Base-by-base conservation (phyloP, 2,797 vertebrate genomes). In the Mormyrops attenuatus region DNA sequence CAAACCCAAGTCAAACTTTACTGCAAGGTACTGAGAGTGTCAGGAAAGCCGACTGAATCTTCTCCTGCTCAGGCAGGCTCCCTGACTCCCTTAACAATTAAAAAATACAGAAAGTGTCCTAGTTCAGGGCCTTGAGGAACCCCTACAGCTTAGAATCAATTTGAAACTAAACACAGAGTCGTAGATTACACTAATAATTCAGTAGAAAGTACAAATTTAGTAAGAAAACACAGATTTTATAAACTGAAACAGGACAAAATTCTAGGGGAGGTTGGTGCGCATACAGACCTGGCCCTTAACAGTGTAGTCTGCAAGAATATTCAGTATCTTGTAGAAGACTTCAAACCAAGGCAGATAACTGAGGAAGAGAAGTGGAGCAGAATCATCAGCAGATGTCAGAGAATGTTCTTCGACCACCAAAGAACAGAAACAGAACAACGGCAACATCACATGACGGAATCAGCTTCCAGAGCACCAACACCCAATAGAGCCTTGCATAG, bases 311-410 rank as follows among this genome's bases (percentile, higher is more conserved):
- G 97, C 97, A 69, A 99, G 95, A 93, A 99, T 96, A 93, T 98
- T 99, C 82, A 99, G 97, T 55, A 99, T 95, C 90, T 99, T 99
- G 95, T 99, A 99, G 95, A 99, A 99, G 88, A 99, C 97, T 94
- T 99, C 98, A 91, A 99, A 99, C 98, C 98, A 99, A 0, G 98
- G 98, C 88, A 99, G 96, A 94, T 99, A 99, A 95, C 98, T 99
- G 91, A 94, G 85, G 90, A 92, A 44, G 93, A 89, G 63, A 92
- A 15, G 91, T 90, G 93, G 22, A 73, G 82, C 84, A 77, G 38
- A 82, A 17, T 57, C 52, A 22, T 20, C 47, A 30, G 22, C 85
- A 60, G 52, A 55, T 1, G 15, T 55, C 17, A 34, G 5, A 30
- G 22, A 85, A 7, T 26, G 20, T 22, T 7, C 26, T 60, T 57